These are phyloP conservation scores for Tachysurus fulvidraco DNA, from an alignment of 2,113 vertebrate genomes.

Conservation along the genomic window DNA sequence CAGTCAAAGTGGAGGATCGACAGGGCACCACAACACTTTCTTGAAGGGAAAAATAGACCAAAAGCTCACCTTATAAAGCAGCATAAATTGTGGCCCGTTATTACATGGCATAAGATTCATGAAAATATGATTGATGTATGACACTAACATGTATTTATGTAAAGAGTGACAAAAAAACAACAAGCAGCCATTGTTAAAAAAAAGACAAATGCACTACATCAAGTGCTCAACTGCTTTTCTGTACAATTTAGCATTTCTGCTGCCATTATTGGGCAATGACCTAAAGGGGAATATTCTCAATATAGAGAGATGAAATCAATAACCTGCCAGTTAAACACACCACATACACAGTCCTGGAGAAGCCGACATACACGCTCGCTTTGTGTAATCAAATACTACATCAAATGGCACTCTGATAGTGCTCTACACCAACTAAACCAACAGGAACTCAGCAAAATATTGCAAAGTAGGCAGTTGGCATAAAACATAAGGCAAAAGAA, in stretches of 20 bases:
- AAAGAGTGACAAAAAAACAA: not conserved
- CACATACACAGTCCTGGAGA: too few relatives aligned
- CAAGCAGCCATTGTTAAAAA: not conserved
- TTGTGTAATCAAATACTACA: not conserved
- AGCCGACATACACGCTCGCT: not conserved
- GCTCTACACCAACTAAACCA: not conserved
- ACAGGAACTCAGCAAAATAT: not conserved
- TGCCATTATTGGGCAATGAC: not conserved
- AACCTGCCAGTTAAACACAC: not conserved
- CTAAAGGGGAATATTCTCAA: conserved; percentile 3
- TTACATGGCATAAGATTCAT: not conserved
- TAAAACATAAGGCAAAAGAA: not conserved
- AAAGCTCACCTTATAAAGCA: not conserved
- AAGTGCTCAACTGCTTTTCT: not conserved
- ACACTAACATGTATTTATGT: not conserved
- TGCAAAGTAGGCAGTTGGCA: not conserved
- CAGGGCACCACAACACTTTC: conserved; percentile 5
- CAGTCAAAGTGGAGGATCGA: not conserved
- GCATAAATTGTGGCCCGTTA: not conserved
- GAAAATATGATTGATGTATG: not conserved
- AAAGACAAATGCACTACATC: not conserved
- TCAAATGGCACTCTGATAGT: not conserved
- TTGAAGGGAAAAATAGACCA: not conserved
- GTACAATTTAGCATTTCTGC: not conserved
- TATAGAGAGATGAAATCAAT: not conserved